These are phyloP conservation scores for Butastur rufipennis DNA, from an alignment of 2,113 vertebrate genomes.

Conservation along the genomic window DNA sequence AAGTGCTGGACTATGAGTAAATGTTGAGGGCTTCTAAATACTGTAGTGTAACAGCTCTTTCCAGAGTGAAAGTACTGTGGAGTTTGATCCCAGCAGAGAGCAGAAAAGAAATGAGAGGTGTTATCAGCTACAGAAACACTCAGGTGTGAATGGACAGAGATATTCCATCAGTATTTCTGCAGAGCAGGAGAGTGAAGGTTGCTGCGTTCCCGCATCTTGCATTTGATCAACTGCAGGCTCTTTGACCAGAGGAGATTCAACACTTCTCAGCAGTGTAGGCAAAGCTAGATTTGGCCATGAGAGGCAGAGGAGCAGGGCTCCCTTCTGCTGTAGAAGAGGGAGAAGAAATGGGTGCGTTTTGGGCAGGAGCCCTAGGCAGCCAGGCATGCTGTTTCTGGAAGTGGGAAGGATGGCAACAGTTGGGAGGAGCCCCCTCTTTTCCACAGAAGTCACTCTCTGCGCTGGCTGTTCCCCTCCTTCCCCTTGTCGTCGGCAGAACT, in stretches of 20 bases:
- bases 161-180: not conserved
- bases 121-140: not conserved
- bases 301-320: not conserved
- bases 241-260: not conserved
- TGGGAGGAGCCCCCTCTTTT: not conserved
- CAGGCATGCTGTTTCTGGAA: not conserved
- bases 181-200: not conserved
- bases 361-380: not conserved
- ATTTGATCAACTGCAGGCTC: not conserved
- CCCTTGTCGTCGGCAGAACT: not conserved
- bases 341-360: rapidly evolving
- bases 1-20: not conserved
- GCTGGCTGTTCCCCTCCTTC: not conserved
- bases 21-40: not conserved
- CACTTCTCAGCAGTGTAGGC: not conserved
- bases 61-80: not conserved
- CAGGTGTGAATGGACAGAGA: rapidly evolving
- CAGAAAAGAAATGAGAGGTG: not conserved
- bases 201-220: not conserved
- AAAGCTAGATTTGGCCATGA: not conserved
- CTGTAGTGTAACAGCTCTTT: not conserved
- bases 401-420: not conserved
- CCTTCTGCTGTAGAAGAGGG: not conserved
- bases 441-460: not conserved
- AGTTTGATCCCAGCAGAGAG: not conserved